Base-by-base conservation (phyloP, 2,113 vertebrate genomes). In the Gobio gobio region DNA sequence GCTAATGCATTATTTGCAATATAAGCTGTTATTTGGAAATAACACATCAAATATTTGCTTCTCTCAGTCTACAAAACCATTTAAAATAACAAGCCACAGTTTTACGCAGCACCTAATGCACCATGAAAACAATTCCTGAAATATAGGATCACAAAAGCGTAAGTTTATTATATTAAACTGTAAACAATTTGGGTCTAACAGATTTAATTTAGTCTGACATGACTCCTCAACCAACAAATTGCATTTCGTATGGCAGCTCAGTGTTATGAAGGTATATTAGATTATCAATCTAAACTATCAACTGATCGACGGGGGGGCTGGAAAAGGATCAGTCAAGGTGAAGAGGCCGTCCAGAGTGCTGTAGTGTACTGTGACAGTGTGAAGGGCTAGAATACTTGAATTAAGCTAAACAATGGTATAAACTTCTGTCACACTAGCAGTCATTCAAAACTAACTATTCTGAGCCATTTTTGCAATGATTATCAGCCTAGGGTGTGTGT, bases 11-110 rank as follows among this genome's bases (percentile, higher is more conserved):
- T 75, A 75, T 51, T 51, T 75, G 45, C 43, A 0, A 74, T 74
- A 4, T 8, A 51, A 75, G 72, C n/a, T 26, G n/a, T 51, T 75
- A 75, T 75, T 75, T 75, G 73, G 43, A 70, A 70, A 73, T 24
- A 73, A 73, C 43, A 24, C 70, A 24, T 47, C 66, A 70, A 73
- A 73, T 73, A 45, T 47, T 7, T 56, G 75, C 24, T 77, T 77
- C 51, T 56, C 49, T 77, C 24, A 51, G 47, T 18, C n/a, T 51
- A 33, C 10, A 20, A 76, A 54, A 26, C 24, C 14, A n/a, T 47
- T 14, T 70, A 13, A 83, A 72, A 58, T 59, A 58, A 29, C 9
- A 56, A 73, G 29, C 10, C 12, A 33, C 36, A 36, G 45, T 40
- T 56, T 51, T 54, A 14, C 20, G 5, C 22, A 40, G 16, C 40